Percentiles rank a stretch among this genome's conserved stretches.
phyloP scores from a whole-genome alignment of 2,113 vertebrate species.

The Lampris megalopsis region DNA sequence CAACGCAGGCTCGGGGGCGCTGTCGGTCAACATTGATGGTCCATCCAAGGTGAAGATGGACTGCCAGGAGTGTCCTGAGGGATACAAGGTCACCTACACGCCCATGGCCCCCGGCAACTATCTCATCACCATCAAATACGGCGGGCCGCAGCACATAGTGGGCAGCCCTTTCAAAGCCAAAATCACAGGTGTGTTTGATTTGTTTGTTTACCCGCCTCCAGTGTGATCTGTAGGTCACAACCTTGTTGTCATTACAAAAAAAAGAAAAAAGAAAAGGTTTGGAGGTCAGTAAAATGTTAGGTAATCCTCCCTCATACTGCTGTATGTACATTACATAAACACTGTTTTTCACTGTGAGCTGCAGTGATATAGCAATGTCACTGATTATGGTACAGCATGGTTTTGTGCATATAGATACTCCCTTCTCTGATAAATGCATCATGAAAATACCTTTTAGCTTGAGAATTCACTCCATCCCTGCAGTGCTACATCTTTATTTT shows the following conservation, averaged over 20 bases:
- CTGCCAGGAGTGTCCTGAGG: conserved; percentile 92
- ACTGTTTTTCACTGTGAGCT: conserved; percentile 11
- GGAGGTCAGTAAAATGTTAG: conserved; percentile 47
- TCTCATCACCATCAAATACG: conserved; percentile 97
- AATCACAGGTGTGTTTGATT: conserved; percentile 88
- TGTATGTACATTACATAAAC: conserved; percentile 38
- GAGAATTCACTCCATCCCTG: conserved; percentile 7
- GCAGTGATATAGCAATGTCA: conserved; percentile 15
- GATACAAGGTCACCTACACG: conserved; percentile 92
- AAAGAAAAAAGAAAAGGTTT: conserved; percentile 51
- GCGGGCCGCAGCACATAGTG: conserved; percentile 95
- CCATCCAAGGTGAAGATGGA: conserved; percentile 98
- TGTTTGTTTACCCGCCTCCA: conserved; percentile 37
- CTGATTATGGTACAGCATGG: too few relatives aligned
- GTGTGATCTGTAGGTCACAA: conserved; percentile 62
- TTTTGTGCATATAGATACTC: not conserved
- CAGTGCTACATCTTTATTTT: conserved; percentile 28
- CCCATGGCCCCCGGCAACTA: conserved; percentile 98
- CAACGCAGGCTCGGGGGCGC: conserved; percentile 90
- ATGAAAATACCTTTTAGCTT: conserved; percentile 27
- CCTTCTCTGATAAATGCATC: conserved; percentile 1
- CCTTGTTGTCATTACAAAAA: conserved; percentile 46
- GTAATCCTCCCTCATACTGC: conserved; percentile 30
- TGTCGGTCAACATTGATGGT: conserved; percentile 94
- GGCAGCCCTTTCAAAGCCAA: conserved; percentile 98